These are phyloP conservation scores for Okamejei kenojei DNA, from an alignment of 2,797 vertebrate species.

Conservation along the genomic window DNA sequence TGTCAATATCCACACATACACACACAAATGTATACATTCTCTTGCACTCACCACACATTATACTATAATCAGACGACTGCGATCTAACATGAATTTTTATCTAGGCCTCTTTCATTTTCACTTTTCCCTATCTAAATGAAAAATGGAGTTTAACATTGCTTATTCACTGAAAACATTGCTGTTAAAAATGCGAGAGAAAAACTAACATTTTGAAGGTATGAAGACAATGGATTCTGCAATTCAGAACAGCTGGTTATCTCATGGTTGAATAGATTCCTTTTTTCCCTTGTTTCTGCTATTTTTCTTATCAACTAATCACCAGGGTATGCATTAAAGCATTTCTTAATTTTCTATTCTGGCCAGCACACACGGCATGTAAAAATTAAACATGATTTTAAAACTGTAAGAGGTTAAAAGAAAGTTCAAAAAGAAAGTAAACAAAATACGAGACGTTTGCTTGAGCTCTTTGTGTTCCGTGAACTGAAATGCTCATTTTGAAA, in stretches of 20 bases:
- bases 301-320: background rate
- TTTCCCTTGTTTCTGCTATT: background rate
- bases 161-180: background rate
- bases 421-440: background rate
- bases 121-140: background rate
- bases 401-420: background rate
- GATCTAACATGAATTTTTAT: background rate
- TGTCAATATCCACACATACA: background rate
- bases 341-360: background rate
- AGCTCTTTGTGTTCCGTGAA: background rate
- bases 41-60: too few relatives aligned
- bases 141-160: background rate
- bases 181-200: background rate
- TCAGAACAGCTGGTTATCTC: slow-evolving; percentile 9
- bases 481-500: background rate
- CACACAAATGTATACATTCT: background rate
- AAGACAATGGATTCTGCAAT: slow-evolving; percentile 9
- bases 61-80: background rate
- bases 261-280: slow-evolving; percentile 12
- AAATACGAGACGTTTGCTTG: background rate
- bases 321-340: background rate
- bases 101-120: background rate
- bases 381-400: slow-evolving; percentile 18
- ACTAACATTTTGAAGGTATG: background rate
- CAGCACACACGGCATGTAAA: background rate